Conservation (phyloP, 2,888 invertebrate species). For the Xestia ashworthii region DNA sequence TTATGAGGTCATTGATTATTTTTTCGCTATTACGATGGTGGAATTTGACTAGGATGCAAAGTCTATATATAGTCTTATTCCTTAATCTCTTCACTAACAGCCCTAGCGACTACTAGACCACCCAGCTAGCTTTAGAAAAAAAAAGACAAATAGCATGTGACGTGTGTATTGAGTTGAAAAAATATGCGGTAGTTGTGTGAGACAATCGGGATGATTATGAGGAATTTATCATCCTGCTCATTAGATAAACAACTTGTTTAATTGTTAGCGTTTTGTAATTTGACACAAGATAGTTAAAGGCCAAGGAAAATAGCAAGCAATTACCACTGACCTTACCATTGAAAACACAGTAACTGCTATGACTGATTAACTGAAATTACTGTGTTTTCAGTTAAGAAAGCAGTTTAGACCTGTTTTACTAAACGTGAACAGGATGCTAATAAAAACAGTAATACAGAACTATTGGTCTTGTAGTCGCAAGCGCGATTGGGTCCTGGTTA, state of each 20-base stretch:
- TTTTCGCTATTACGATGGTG: too few species aligned
- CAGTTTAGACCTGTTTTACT: not conserved
- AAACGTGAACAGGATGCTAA: too few species aligned
- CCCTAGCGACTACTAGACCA: slow-evolving; percentile 70
- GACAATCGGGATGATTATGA: slow-evolving; percentile 33
- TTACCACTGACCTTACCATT: not conserved
- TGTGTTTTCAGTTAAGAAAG: not conserved
- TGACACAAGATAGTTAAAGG: not conserved
- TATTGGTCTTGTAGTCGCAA: too few species aligned
- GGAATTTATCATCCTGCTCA: slow-evolving; percentile 28
- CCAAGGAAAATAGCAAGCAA: not conserved
- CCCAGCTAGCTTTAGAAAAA: slow-evolving; percentile 66
- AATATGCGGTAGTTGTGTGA: slow-evolving; percentile 35
- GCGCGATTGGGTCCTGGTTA: too few species aligned
- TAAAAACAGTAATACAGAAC: too few species aligned
- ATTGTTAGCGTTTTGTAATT: not conserved
- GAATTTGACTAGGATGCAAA: too few species aligned
- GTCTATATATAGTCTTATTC: too few species aligned
- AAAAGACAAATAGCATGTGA: slow-evolving; percentile 47
- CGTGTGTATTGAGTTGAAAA: slow-evolving; percentile 30
- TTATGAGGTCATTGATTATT: too few species aligned
- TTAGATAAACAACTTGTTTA: too few species aligned
- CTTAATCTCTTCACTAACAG: slow-evolving; percentile 14
- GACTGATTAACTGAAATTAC: not conserved
- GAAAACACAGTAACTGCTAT: not conserved